Base-by-base conservation (phyloP, 92 coral and sea anemone genomes). In the Actinostola sp. region DNA sequence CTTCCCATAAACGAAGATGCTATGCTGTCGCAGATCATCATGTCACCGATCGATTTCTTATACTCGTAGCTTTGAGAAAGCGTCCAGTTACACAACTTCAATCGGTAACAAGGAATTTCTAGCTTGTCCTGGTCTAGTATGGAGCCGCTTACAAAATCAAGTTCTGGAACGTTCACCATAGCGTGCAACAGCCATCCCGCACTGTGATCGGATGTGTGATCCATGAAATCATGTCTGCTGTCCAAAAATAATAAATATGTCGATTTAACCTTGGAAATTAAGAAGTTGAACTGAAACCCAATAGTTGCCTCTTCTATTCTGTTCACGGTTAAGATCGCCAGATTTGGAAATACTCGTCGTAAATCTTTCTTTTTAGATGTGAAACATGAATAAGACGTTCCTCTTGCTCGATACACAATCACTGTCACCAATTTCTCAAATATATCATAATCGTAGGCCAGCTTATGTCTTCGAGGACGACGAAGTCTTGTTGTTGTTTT, bases 131-230 rank as follows among this genome's bases (percentile, higher is more conserved):
- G 31, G 41, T 64, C 31, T 42, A 86, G 67, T 17, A 81, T 65
- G 3, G 92, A 86, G 5, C 92, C 92, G 44, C 92, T 84, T 45
- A 87, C 62, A 38, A 87, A 76, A 72, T 82, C 92, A 10, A 87
- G 44, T 30, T 84, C 92, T 8, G 92, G 92, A 7, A 76, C 33
- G 15, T 63, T 33, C 45, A 46, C 75, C 19, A 87, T 65, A 21
- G 84, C 84, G 30, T 87, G 35, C 45, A 84, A 46, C 45, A 87
- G 71, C 75, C 58, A 71, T 5, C 46, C 51, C 0, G 55, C 52
- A 63, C 79, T 48, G 35, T 72, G 72, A 58, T 81, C 87, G 14
- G 81, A 51, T 0, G 35, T 24, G 14, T 66, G 57, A 4, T 75
- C 69, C 11, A 72, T 26, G 4, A 75, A 50, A 21, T 51, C 67